Evolutionary conservation across 2,888 invertebrate species (phyloP).

Genomic region (Drosophila sordidapex): DNA sequence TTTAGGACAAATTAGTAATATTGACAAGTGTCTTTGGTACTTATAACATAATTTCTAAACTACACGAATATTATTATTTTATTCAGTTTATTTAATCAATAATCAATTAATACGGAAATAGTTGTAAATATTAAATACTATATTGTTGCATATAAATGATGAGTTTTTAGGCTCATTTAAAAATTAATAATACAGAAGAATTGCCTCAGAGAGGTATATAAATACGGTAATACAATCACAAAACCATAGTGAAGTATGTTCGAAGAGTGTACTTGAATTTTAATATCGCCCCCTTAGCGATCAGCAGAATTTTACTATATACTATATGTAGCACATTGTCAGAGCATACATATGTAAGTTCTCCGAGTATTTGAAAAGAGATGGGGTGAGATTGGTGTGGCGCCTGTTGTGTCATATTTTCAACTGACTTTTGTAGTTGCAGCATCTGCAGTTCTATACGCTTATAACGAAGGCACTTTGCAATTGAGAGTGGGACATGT

Average conservation of each 20-base stretch:
- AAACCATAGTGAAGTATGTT: not conserved
- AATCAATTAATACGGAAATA: not conserved
- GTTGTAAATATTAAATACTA: not conserved
- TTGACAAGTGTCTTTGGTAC: not conserved
- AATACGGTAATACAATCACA: not conserved
- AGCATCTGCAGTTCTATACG: slow-evolving; percentile 38
- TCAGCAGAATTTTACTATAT: not conserved
- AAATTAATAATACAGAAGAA: not conserved
- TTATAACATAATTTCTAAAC: not conserved
- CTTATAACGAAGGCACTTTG: slow-evolving; percentile 19
- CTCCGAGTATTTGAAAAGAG: slow-evolving; percentile 3
- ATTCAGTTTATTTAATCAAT: not conserved
- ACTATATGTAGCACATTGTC: not conserved
- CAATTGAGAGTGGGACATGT: slow-evolving; percentile 7
- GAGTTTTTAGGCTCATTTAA: not conserved
- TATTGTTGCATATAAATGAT: not conserved
- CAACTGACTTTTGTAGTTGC: slow-evolving; percentile 34
- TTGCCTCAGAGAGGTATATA: not conserved
- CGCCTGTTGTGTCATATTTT: slow-evolving; percentile 63
- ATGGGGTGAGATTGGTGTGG: slow-evolving; percentile 28
- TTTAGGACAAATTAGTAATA: not conserved
- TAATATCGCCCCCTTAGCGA: not conserved
- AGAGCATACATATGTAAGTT: not conserved
- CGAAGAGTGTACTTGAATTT: not conserved
- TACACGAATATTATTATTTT: not conserved